Evolutionary conservation across 2,888 invertebrate genomes (phyloP).

Genomic region (Tetragonula carbonaria): DNA sequence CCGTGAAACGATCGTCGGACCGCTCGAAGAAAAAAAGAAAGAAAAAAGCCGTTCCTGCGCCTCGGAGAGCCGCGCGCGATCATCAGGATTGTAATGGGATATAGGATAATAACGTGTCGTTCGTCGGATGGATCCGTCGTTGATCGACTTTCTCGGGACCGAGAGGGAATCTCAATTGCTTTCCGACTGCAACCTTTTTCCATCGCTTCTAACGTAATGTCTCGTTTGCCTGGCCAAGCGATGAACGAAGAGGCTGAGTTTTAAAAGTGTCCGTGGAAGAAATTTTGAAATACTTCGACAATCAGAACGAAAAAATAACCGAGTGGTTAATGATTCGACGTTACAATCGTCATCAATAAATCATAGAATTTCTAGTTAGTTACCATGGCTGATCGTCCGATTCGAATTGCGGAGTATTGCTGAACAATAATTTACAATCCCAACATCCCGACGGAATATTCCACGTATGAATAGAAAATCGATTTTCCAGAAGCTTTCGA

Average conservation of each 20-base stretch:
- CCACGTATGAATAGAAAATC: too few species aligned
- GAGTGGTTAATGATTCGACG: too few species aligned
- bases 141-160: slow-evolving; percentile 12
- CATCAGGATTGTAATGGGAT: slow-evolving; percentile 15
- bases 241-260: neutral
- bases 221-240: neutral
- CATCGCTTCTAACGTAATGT: neutral
- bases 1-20: slow-evolving; percentile 35
- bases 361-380: too few species aligned
- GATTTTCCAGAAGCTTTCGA: neutral
- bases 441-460: too few species aligned
- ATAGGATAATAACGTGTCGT: slow-evolving; percentile 29
- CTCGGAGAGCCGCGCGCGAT: slow-evolving; percentile 11
- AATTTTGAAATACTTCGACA: neutral
- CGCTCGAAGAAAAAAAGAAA: neutral
- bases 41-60: slow-evolving; percentile 5
- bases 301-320: too few species aligned
- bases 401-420: too few species aligned
- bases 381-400: too few species aligned
- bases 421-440: too few species aligned
- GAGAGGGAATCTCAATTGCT: neutral
- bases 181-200: neutral
- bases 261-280: neutral
- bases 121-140: neutral
- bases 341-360: too few species aligned